Conservation (phyloP, 2,113 vertebrate genomes). For the Anoura caudifer region DNA sequence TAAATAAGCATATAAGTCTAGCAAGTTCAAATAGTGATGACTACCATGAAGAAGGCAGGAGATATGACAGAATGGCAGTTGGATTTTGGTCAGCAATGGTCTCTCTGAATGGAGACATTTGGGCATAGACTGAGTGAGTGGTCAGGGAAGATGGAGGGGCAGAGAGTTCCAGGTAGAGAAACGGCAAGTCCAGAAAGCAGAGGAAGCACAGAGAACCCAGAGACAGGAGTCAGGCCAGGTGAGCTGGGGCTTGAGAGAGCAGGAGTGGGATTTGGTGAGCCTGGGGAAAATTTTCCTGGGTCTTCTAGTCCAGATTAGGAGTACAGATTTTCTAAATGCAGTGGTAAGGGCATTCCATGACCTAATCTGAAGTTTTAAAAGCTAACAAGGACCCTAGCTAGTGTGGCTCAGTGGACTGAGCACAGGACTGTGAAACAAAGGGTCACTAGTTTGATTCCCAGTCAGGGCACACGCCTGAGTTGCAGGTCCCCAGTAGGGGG, state of each 20-base stretch:
- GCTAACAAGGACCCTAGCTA: not conserved
- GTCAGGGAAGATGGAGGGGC: not conserved
- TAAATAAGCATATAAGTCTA: not conserved
- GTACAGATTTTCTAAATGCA: not conserved
- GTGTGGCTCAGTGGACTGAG: too few species aligned
- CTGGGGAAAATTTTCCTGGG: not conserved
- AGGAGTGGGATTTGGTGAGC: not conserved
- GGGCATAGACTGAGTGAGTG: not conserved
- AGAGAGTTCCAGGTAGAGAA: not conserved
- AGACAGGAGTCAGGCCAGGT: rapidly evolving
- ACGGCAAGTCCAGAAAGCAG: not conserved
- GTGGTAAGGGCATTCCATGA: not conserved
- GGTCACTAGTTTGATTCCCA: too few species aligned
- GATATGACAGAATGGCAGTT: not conserved
- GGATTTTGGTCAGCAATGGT: not conserved
- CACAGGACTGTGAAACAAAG: too few species aligned
- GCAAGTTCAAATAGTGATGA: not conserved
- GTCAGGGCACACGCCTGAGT: too few species aligned
- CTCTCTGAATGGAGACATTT: not conserved
- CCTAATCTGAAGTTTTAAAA: not conserved
- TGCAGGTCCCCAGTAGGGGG: too few species aligned
- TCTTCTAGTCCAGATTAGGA: not conserved
- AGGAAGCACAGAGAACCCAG: not conserved
- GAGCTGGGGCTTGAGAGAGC: not conserved
- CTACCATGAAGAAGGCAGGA: not conserved